Percentiles rank a stretch among this genome's conserved stretches.
Evolutionary conservation across 2,113 vertebrate genomes (phyloP).

Genomic region (Atractosteus spatula): DNA sequence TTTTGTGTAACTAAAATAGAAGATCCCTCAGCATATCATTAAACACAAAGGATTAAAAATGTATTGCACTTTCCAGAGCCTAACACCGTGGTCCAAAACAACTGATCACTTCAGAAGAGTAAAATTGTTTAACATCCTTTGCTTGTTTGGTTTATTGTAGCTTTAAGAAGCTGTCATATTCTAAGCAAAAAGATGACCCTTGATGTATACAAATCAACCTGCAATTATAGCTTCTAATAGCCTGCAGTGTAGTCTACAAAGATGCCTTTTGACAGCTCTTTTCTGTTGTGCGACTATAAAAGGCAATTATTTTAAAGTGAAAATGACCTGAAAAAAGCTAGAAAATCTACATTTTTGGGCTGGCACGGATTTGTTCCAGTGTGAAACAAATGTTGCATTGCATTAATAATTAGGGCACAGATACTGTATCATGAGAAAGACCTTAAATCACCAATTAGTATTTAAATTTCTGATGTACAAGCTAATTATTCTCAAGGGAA

Average conservation of each 20-base stretch:
- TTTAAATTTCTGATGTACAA: no score
- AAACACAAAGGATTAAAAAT: no score
- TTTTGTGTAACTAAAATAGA: no score
- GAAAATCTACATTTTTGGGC: conserved; percentile 12
- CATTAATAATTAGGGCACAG: conserved; percentile 46
- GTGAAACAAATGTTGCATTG: conserved; percentile 5
- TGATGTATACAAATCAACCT: conserved; percentile 50
- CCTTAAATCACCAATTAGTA: conserved; percentile 31
- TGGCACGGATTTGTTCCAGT: background rate
- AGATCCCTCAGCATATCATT: no score
- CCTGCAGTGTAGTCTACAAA: conserved; percentile 9
- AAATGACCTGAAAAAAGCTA: conserved; percentile 13
- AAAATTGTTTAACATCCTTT: conserved; percentile 25
- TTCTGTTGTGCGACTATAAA: conserved; percentile 18
- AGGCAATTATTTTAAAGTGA: conserved; percentile 24
- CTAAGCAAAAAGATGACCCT: conserved; percentile 33
- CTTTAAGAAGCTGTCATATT: conserved; percentile 28
- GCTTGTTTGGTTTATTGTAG: conserved; percentile 33
- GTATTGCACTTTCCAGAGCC: background rate
- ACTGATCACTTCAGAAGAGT: conserved; percentile 31
- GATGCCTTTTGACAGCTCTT: background rate
- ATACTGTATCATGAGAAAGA: conserved; percentile 27
- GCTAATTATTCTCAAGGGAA: no score
- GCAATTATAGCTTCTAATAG: conserved; percentile 44
- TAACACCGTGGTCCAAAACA: background rate